Base-by-base conservation (phyloP, 2,113 vertebrate species). In the Seriola dumerili region DNA sequence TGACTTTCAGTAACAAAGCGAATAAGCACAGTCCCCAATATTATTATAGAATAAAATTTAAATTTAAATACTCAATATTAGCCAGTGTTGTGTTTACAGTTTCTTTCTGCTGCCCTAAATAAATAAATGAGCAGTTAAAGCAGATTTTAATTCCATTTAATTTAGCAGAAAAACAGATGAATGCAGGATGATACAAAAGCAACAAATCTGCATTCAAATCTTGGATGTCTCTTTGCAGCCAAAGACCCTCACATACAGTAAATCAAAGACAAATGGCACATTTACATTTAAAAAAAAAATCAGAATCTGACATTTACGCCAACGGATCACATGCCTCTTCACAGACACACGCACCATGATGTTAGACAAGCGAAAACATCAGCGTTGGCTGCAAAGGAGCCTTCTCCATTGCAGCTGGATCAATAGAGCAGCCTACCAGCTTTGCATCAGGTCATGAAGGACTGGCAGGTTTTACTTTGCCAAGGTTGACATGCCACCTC, bases 401-500 rank as follows among this genome's bases (percentile, higher is more conserved):
- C 66, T 36, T 83, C 90, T 84, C 64, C 44, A 62, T 82, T 81
- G 84, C 73, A 69, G 48, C 38, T 42, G 85, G 74, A 92, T 92
- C 88, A 71, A 90, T 88, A 83, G 50, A 85, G 71, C 74, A 77
- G 75, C 58, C 77, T 14, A 38, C 65, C 76, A 83, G 74, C 70
- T 80, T 89, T 76, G 84, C 83, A 81, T 85, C 78, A 63, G 76
- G 74, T 16, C 73, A 81, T 36, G 40, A 68, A 58, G 44, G 52
- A 78, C 85, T 76, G 85, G 83, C 76, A 85, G 58, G 50, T 86
- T 82, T 85, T 85, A 82, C 75, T 78, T 80, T 88, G 76, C 76
- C 52, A 54, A 63, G 65, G 78, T 83, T 85, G 86, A 92, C 89
- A 85, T 66, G 34, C 69, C 80, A 84, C 88, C 91, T 87, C 84